Conservation (phyloP, 2,888 invertebrate genomes). For the Maniola hyperantus region DNA sequence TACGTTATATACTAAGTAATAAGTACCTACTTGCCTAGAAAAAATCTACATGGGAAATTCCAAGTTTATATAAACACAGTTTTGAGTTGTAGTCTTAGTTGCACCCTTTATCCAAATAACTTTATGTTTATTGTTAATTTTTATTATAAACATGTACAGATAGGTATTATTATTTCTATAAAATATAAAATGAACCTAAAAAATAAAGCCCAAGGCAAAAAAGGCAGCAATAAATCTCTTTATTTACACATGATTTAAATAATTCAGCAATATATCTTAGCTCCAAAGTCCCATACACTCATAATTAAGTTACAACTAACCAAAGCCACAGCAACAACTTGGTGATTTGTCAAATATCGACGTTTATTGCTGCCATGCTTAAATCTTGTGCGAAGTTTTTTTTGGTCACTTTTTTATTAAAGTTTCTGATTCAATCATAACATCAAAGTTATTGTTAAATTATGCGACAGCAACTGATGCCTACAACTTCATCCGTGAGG, state of each 20-base stretch:
- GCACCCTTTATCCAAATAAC: too few relatives aligned
- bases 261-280: constrained; percentile 23
- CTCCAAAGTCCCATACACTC: constrained; percentile 10
- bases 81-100: too few relatives aligned
- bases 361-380: constrained; percentile 13
- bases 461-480: neutral
- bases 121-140: too few relatives aligned
- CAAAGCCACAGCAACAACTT: constrained; percentile 15
- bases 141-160: too few relatives aligned
- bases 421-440: neutral
- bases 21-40: too few relatives aligned
- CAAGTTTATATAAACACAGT: too few relatives aligned
- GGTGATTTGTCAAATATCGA: constrained; percentile 20
- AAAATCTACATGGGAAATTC: too few relatives aligned
- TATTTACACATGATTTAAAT: constrained; percentile 27
- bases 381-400: neutral
- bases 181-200: neutral
- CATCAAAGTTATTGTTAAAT: neutral
- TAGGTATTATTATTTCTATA: neutral
- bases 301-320: constrained; percentile 19
- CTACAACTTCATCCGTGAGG: too few relatives aligned
- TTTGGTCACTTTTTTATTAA: neutral
- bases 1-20: too few relatives aligned
- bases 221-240: constrained; percentile 14
- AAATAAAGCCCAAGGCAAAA: constrained; percentile 13